Base-by-base conservation (phyloP, 1,140 invertebrate genomes). In the Lethocerus indicus region DNA sequence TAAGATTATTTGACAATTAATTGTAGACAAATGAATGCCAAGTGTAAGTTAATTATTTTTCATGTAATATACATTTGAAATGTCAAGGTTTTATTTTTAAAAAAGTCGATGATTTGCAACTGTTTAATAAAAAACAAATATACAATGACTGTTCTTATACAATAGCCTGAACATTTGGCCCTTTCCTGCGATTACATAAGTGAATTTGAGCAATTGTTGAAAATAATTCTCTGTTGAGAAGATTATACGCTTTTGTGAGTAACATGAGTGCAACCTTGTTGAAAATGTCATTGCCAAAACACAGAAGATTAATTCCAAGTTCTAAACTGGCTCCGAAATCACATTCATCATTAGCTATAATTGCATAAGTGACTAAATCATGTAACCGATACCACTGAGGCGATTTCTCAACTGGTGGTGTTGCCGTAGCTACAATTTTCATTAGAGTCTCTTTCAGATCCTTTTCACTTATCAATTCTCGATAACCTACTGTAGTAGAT, bases 301-400 rank as follows among this genome's bases (percentile, higher is more conserved):
- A 77, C 60, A 95, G 88, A 16, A 94, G 62, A 65, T 90, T 78
- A 28, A 90, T 74, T 0, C 87, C 90, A 24, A 91, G 66, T 66
- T 96, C 90, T 1, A 95, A 60, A 4, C 86, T 83, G 43, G 85
- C 89, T 1, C 90, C 91, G 69, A 91, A 93, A 64, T 95, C 91
- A 63, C 85, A 89, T 64, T 95, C 91, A 63, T 95, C 91, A 53
- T 83, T 81, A 1, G 90, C 88, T 64, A 91, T 91, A 59, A 78
- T 86, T 6, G 86, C 78, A 57, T 75, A 76, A 29, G 80, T 86
- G 24, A 89, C 73, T 7, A 89, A 64, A 56, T 83, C 79, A 55
- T 90, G 49, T 3, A 94, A 61, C 7, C 78, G 49, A 69, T 75
- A 52, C 77, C 68, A 53, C 69, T 64, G 56, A 58, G 69, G 69